Evolutionary conservation across 1,140 invertebrate genomes (phyloP).

Genomic region (Cotesia chilonis): DNA sequence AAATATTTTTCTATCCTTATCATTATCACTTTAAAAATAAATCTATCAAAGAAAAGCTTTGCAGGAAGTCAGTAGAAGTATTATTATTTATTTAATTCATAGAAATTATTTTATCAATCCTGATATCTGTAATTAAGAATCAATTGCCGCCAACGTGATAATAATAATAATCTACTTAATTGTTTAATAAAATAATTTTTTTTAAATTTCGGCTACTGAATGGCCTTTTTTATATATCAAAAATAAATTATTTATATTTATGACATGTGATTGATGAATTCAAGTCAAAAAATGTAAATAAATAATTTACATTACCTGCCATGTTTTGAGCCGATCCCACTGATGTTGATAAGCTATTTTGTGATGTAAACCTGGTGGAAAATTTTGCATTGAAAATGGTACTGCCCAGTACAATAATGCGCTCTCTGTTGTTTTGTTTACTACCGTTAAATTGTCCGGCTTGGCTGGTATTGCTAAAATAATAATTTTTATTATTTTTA

Average conservation of each 20-base stretch:
- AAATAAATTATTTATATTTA: too few relatives aligned
- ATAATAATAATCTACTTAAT: too few relatives aligned
- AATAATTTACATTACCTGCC: conserved; percentile 62
- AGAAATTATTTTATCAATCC: background rate
- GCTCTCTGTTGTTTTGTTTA: conserved; percentile 68
- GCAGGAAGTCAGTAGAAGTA: conserved; percentile 17
- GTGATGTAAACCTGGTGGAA: conserved; percentile 69
- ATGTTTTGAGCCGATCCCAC: conserved; percentile 67
- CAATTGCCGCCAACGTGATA: too few relatives aligned
- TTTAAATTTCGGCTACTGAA: too few relatives aligned
- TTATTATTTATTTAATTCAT: conserved; percentile 14
- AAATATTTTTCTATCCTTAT: too few relatives aligned
- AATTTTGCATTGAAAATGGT: conserved; percentile 68
- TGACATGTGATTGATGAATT: background rate
- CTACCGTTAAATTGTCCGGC: conserved; percentile 67
- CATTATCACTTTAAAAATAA: too few relatives aligned
- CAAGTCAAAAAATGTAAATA: background rate
- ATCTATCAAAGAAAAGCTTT: conserved; percentile 20
- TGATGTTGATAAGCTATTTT: conserved; percentile 72
- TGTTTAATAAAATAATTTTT: too few relatives aligned
- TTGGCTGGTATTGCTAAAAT: conserved; percentile 70
- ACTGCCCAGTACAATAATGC: conserved; percentile 70
- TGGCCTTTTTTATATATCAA: too few relatives aligned
- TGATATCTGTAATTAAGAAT: too few relatives aligned
- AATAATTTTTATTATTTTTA: conserved; percentile 1